A percentile compares a stretch with the other conserved stretches of the same genome.
These are phyloP conservation scores for Bos indicus DNA, from an alignment of 2,113 vertebrate genomes.

Conservation along the genomic window DNA sequence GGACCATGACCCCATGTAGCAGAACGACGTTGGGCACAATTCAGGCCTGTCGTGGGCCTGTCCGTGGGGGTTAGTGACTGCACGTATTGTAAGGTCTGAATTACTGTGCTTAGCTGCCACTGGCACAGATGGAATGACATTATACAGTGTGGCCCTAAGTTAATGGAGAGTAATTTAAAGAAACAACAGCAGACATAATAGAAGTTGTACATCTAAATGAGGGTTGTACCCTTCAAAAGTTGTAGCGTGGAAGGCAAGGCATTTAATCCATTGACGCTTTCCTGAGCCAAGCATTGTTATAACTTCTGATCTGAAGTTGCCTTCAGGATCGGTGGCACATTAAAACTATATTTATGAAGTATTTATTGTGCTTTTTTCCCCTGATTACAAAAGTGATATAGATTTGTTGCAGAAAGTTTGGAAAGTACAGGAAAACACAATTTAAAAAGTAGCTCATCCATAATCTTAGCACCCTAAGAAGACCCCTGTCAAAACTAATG, in stretches of 20 bases:
- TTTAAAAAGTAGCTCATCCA: conserved; percentile 1
- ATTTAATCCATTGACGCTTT: conserved; percentile 15
- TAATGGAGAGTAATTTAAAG: conserved; percentile 49
- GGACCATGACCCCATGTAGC: conserved; percentile 56
- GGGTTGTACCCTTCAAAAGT: conserved; percentile 54
- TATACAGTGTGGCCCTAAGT: conserved; percentile 40
- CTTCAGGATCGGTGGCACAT: conserved; percentile 28
- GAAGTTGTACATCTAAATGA: conserved; percentile 67
- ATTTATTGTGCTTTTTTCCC: not conserved
- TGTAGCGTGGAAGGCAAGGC: not conserved
- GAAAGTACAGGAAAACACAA: not conserved
- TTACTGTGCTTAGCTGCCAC: conserved; percentile 1
- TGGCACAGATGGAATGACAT: conserved; percentile 33
- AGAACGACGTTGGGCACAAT: not conserved
- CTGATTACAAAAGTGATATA: not conserved
- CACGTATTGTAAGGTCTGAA: not conserved
- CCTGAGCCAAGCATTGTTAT: conserved; percentile 25
- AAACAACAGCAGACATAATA: conserved; percentile 13
- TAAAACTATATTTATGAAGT: conserved; percentile 45
- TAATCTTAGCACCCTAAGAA: not conserved
- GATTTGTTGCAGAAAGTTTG: conserved; percentile 22
- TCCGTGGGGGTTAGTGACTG: conserved; percentile 20
- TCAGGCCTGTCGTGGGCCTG: conserved; percentile 9
- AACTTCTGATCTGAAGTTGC: conserved; percentile 51
- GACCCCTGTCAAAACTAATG: not conserved